These are phyloP conservation scores for Psylliodes chrysocephalus DNA, from an alignment of 2,888 invertebrate species.

Conservation along the genomic window DNA sequence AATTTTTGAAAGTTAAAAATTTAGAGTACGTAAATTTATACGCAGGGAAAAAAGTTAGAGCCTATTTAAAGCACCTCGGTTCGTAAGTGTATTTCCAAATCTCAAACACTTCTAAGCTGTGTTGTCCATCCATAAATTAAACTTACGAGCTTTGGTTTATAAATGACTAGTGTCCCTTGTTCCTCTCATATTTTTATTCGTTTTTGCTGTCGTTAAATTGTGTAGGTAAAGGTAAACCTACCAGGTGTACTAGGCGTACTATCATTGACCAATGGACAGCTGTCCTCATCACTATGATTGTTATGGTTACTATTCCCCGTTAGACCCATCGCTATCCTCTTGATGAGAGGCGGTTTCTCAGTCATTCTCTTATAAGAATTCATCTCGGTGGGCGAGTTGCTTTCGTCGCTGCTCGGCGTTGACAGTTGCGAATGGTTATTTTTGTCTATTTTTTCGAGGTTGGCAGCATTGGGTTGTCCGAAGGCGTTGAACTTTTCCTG, in stretches of 20 bases:
- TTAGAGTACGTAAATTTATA: no score
- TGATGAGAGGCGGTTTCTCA: conserved; percentile 83
- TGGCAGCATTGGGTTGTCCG: conserved; percentile 51
- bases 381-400: conserved; percentile 87
- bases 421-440: conserved; percentile 65
- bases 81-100: no score
- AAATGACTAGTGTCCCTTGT: no score
- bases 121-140: no score
- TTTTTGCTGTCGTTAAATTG: no score
- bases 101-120: no score
- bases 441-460: conserved; percentile 44
- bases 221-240: conserved; percentile 47
- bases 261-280: conserved; percentile 78
- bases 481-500: conserved; percentile 68
- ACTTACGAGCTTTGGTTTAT: no score
- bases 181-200: no score
- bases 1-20: no score
- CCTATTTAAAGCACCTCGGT: no score
- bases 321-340: conserved; percentile 81
- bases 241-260: conserved; percentile 61
- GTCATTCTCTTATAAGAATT: conserved; percentile 84
- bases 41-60: no score
- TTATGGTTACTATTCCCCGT: conserved; percentile 67
- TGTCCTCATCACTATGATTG: conserved; percentile 73
- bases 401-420: conserved; percentile 83